A percentile compares a stretch with the other conserved stretches of the same genome.
These are phyloP conservation scores for Platichthys flesus DNA, from an alignment of 2,113 vertebrate genomes.

Conservation along the genomic window DNA sequence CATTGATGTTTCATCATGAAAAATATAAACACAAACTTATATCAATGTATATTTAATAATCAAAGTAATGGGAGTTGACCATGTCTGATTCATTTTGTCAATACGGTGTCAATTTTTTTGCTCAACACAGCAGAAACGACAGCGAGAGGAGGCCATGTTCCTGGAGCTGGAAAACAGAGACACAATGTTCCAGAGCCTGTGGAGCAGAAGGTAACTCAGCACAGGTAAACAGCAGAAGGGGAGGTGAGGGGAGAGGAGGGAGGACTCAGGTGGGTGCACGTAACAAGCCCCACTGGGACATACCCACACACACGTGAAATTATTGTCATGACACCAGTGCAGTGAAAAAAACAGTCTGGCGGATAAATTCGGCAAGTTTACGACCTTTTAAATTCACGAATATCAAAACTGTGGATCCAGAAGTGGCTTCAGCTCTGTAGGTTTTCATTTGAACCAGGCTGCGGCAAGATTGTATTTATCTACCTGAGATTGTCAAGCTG, in stretches of 20 bases:
- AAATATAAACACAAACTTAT: background rate
- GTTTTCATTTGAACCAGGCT: background rate
- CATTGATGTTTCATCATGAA: background rate
- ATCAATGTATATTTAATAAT: background rate
- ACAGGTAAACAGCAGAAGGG: slow-evolving; percentile 71
- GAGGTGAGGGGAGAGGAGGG: slow-evolving; percentile 17
- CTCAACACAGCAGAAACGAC: background rate
- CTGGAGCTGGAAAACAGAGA: slow-evolving; percentile 55
- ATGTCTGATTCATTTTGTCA: background rate
- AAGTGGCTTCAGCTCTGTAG: background rate
- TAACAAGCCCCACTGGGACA: slow-evolving; percentile 81
- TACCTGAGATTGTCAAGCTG: background rate
- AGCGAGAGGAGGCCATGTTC: slow-evolving; percentile 5
- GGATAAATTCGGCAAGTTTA: background rate
- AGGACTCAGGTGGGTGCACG: slow-evolving; percentile 77
- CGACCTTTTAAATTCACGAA: background rate
- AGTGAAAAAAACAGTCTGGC: slow-evolving; percentile 7
- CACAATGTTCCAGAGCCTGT: slow-evolving; percentile 71
- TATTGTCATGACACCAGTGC: slow-evolving; percentile 40
- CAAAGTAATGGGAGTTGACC: background rate
- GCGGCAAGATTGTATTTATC: background rate
- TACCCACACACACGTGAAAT: slow-evolving; percentile 63
- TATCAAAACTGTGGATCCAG: background rate
- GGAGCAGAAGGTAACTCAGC: slow-evolving; percentile 47
- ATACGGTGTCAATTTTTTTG: background rate